phyloP scores from a whole-genome alignment of 2,888 invertebrate species.

The Nephrotoma appendiculata region DNA sequence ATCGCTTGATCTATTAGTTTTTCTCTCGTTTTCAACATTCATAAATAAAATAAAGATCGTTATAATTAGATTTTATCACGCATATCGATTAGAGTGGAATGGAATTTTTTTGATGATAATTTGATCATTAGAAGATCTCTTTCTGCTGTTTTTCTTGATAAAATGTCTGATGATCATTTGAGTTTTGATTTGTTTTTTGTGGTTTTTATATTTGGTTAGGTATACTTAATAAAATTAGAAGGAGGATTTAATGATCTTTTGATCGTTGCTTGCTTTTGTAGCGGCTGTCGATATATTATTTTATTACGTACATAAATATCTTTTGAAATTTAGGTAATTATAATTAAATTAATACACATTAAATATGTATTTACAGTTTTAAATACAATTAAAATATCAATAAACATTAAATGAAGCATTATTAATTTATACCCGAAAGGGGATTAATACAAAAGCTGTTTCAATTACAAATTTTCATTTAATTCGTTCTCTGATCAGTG shows the following conservation, averaged over 20 bases:
- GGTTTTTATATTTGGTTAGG: neutral
- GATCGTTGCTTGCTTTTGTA: neutral
- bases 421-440: neutral
- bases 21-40: neutral
- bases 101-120: neutral
- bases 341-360: neutral
- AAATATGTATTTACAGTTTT: neutral
- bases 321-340: neutral
- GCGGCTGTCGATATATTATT: neutral
- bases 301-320: neutral
- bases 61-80: neutral
- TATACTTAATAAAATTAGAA: neutral
- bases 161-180: neutral
- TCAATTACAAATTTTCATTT: neutral
- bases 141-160: neutral
- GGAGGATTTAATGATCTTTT: neutral
- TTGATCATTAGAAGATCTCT: neutral
- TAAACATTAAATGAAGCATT: neutral
- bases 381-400: neutral
- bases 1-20: neutral
- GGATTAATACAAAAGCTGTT: neutral
- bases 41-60: neutral
- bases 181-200: neutral
- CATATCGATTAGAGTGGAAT: neutral
- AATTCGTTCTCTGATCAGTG: neutral